Evolutionary conservation across 2,113 vertebrate species (phyloP), one percentile per base, ranked within the genome.

Genomic region (Catharus fuscescens): DNA sequence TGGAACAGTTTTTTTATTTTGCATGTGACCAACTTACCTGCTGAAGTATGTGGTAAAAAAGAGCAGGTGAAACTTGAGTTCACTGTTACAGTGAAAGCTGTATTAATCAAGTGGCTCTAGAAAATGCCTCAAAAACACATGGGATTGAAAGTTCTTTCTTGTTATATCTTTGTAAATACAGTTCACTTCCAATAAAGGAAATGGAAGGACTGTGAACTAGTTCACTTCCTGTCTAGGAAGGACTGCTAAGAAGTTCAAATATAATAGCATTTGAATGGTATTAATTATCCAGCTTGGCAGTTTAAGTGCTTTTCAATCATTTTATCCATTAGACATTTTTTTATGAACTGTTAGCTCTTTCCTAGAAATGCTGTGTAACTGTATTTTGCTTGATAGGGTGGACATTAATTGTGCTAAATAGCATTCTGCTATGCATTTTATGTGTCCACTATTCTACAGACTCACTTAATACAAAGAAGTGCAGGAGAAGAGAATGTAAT

Each of bases 1-100:
- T 84, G 60, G 53, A 84, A 61, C 44, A 40, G 50, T 54, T 97
- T 90, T 96, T 93, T 96, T 93, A 76, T 26, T 93, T 95, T 88
- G 80, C 70, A 80, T 12, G 6, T 94, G 83, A 93, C 48, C 95
- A 95, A 80, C n/a, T 95, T 94, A 47, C 36, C 53, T 92, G 65
- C 66, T 84, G 74, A 92, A 80, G 59, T 92, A 79, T 82, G 70
- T 92, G 53, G 47, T 82, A 65, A 77, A 91, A 91, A 90, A 86
- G 91, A 38, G 28, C 56, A 87, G 42, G 54, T 96, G 73, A 79
- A 92, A 69, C 45, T 52, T 87, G 77, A 93, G 29, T 73, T 85
- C 56, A 67, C 10, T 80, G 90, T 90, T 73, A 76, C 71, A 80
- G 70, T 69, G 76, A 47, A 80, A 92, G 40, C 65, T 95, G 72